Evolutionary conservation across 2,797 vertebrate species (phyloP), one percentile per base, ranked within the genome.

Genomic region (Diglossa cyanea): DNA sequence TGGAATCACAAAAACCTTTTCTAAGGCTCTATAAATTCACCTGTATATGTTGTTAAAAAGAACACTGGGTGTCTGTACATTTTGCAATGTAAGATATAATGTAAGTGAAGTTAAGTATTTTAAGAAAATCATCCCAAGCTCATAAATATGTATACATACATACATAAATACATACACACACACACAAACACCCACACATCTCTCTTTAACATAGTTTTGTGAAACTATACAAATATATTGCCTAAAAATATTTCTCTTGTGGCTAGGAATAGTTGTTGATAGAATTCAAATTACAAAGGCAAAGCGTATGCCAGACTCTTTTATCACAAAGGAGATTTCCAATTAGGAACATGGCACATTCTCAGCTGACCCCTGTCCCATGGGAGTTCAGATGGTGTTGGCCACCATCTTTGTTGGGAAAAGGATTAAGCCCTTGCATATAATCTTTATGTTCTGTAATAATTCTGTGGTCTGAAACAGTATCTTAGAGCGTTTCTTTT

Each of bases 21-120:
- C 93, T 98, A 98, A 97, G 91, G 90, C 88, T 97, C 96, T 97
- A 97, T 96, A 95, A 97, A 96, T 95, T 97, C 97, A 97, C 96
- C 86, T 98, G 96, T 98, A 98, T 97, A 97, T 98, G 97, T 98
- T 98, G 97, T 98, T 98, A 92, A 97, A 92, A 97, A 96, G 92
- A 96, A 97, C 97, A 94, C 96, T 98, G 95, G 94, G 96, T 98
- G 96, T 98, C 97, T 98, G 98, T 98, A 98, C 98, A 98, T 98
- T 98, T 98, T 98, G 97, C 97, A 97, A 95, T 98, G 97, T 98
- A 97, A 98, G 95, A 97, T 98, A 98, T 94, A 94, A 96, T 97
- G 96, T 98, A 98, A 97, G 94, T 97, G 95, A 97, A 98, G 95
- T 97, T 98, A 95, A 97, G 95, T 98, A 97, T 98, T 98, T 98